Evolutionary conservation across 2,888 invertebrate species (phyloP), one percentile per base, ranked within the genome.

Genomic region (Dendrolimus houi): DNA sequence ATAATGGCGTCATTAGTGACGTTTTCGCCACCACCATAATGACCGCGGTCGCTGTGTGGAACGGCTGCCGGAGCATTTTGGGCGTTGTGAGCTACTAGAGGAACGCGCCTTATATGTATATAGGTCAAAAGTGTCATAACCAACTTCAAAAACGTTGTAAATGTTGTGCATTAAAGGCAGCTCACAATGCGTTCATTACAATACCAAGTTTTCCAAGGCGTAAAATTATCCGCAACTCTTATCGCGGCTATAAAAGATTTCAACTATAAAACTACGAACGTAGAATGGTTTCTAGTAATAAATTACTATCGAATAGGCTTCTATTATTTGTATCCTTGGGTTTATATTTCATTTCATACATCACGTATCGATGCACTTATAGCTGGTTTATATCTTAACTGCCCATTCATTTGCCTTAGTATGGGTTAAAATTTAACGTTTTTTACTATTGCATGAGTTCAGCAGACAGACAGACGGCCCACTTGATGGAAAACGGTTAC

Each of bases 221-320:
- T 79, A 82, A 87, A 88, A 88, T 88, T 87, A 78, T 83, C 71
- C 73, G 63, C 58, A 64, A 47, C 58, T 59, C 80, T 87, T 87
- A 87, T 87, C 87, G 69, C 52, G 55, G 66, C 72, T 65, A 79
- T 85, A 82, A 84, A 83, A 77, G 70, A 71, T 73, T 72, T 71
- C 72, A 70, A 68, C 62, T 68, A 71, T 69, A 72, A 65, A 70
- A 64, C 72, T 62, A 59, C 60, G 58, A 57, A 61, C 64, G 64
- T 64, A 29, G 29, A 29, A 29, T 69, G 67, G 67, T 68, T 69
- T 64, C 63, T 58, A 62, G 72, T 66, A 72, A 77, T 79, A 81
- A 78, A 77, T 65, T 64, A 62, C 60, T 59, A 60, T 62, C 57
- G 63, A 62, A 65, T 64, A 64, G 59, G 63, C 65, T 60, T 59